Conservation (phyloP, 2,797 vertebrate species). For the Macropus fuliginosus region DNA sequence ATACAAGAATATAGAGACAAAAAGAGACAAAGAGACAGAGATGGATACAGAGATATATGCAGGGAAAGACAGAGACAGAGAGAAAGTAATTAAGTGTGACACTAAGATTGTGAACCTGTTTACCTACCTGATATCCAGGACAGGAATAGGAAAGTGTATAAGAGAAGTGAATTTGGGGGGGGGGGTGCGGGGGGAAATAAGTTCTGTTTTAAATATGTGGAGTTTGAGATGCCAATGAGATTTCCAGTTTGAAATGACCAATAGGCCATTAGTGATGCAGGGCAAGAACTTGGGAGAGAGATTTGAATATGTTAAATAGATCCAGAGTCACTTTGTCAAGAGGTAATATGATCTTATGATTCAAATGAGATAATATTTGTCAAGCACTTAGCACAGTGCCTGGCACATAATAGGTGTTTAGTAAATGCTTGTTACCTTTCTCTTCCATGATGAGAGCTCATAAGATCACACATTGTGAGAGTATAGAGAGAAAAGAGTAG, state of each 20-base stretch:
- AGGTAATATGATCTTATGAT: background rate
- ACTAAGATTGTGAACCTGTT: background rate
- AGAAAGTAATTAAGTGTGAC: background rate
- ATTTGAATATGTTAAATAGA: background rate
- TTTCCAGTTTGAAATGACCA: background rate
- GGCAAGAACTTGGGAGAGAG: background rate
- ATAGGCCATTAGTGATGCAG: background rate
- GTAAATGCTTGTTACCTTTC: background rate
- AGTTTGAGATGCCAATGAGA: background rate
- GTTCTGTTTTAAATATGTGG: background rate
- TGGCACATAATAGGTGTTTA: background rate
- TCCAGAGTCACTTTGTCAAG: background rate
- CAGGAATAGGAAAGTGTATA: background rate
- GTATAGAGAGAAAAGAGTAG: background rate
- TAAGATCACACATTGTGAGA: background rate
- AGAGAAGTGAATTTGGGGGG: background rate
- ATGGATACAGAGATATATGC: too few relatives aligned
- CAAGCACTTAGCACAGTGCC: background rate
- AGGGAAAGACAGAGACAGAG: too few relatives aligned
- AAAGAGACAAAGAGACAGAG: too few relatives aligned
- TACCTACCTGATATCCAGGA: background rate
- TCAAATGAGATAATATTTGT: background rate
- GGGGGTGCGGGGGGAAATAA: background rate
- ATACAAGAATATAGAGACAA: too few relatives aligned
- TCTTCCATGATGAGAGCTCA: background rate